Evolutionary conservation across 37 sponge, comb jelly and placozoan genomes (phyloP), one percentile per base, ranked within the genome.

Genomic region (Spongilla lacustris): DNA sequence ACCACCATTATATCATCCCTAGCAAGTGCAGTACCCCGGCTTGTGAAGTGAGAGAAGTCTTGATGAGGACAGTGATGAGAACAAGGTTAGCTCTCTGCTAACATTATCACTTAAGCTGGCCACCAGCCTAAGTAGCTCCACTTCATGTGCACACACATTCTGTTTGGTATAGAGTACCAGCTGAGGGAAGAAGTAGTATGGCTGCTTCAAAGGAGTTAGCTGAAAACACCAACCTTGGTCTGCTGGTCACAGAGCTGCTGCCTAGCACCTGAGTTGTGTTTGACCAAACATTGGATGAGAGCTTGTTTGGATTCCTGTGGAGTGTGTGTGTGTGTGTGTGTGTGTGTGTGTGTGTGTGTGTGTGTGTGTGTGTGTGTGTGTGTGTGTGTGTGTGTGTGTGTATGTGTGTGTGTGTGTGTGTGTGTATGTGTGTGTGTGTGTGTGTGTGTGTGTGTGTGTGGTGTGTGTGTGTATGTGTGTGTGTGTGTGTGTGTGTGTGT

Each of bases 241-340:
- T 35, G 66, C 78, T 86, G 91, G 28, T 49, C 82, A 26, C 67
- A 83, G 5, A 90, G 72, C 58, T 78, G 81, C 26, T 69, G 33
- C 46, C 79, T 69, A 5, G 82, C 87, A 58, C 76, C 75, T n/a
- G 91, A 91, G 72, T 91, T 91, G 3, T 66, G 76, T 32, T 69
- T 77, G 26, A 91, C 83, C 58, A 91, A 71, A 24, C 25, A 17
- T n/a, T 68, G 69, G 21, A 91, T 91, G 17, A 67, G 25, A 4
- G 22, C 25, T 36, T 91, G 86, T 46, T 76, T 91, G 33, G 28
- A 33, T 36, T 78, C 91, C 91, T 91, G 73, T 81, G 14, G 70
- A 66, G 10, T 30, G 24, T 28, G 5, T 12, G 33, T 30, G 76
- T 4, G 29, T 12, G 76, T 23, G 11, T 30, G 23, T 5, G 9